These are phyloP conservation scores for Petrolisthes cinctipes DNA, from an alignment of 2,888 invertebrate species.

Conservation along the genomic window DNA sequence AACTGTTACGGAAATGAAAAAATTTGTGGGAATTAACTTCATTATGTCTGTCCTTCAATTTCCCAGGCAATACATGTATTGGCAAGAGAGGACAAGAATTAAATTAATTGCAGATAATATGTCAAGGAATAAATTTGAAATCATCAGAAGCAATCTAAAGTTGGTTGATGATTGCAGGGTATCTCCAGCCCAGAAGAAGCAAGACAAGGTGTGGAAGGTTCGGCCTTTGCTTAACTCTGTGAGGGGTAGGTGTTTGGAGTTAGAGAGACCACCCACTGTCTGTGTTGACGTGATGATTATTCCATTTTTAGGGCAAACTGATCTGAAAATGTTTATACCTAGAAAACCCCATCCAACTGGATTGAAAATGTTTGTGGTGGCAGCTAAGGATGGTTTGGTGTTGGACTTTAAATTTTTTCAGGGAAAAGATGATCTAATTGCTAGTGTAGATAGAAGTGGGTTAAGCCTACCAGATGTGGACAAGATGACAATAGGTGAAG, in stretches of 20 bases:
- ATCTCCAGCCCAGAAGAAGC: not conserved
- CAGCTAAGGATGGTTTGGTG: not conserved
- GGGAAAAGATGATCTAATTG: not conserved
- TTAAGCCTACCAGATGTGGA: not conserved
- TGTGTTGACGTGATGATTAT: not conserved
- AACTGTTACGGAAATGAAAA: conserved; percentile 1
- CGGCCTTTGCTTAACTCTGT: not conserved
- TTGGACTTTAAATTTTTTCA: not conserved
- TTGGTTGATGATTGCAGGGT: not conserved
- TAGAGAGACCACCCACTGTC: not conserved
- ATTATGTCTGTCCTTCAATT: conserved; percentile 2
- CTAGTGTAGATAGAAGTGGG: not conserved
- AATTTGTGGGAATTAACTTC: not conserved
- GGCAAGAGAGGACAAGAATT: not conserved
- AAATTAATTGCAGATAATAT: not conserved
- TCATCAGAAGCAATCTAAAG: not conserved
- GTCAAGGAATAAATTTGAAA: not conserved
- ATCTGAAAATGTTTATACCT: not conserved
- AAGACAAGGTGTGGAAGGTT: conserved; percentile 4
- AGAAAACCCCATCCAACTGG: conserved; percentile 9
- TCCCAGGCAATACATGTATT: not conserved
- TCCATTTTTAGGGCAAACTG: not conserved
- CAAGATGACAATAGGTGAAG: not conserved
- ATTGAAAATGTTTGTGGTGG: not conserved
- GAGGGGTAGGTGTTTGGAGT: not conserved